These are phyloP conservation scores for Caenorhabditis angaria DNA, from an alignment of 2,888 invertebrate species.

Conservation along the genomic window DNA sequence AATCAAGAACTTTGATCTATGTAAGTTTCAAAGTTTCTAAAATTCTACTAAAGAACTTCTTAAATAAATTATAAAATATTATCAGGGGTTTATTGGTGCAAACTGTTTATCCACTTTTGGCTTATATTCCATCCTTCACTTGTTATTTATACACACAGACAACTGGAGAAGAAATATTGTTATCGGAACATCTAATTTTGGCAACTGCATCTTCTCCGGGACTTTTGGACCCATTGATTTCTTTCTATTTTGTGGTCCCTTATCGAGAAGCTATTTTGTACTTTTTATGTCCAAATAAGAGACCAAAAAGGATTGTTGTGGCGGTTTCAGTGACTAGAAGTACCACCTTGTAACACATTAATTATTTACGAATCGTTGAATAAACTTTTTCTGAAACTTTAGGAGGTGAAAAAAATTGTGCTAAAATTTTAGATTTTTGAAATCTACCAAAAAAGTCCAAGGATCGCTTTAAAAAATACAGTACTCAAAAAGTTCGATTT, in stretches of 20 bases:
- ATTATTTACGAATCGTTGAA: no score
- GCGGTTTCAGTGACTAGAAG: neutral
- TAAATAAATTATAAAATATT: neutral
- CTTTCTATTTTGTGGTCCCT: conserved; percentile 39
- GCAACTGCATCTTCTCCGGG: conserved; percentile 28
- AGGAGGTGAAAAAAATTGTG: no score
- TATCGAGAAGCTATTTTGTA: conserved; percentile 34
- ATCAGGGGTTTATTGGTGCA: conserved; percentile 18
- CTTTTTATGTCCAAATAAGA: conserved; percentile 10
- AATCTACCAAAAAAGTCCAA: no score
- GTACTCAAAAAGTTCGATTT: no score
- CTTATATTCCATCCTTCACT: conserved; percentile 23
- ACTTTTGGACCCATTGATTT: conserved; percentile 33
- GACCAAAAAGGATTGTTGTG: neutral
- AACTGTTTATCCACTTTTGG: conserved; percentile 13
- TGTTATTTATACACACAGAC: conserved; percentile 25
- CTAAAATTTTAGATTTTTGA: no score
- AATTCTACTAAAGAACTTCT: conserved; percentile 1
- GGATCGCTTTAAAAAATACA: no score
- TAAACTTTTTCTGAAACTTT: neutral
- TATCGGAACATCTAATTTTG: conserved; percentile 26
- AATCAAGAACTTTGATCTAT: conserved; percentile 31
- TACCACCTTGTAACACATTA: neutral
- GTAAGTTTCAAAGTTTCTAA: neutral
- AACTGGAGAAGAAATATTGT: conserved; percentile 19